Evolutionary conservation across 2,797 vertebrate genomes (phyloP).

Genomic region (Amphiprion clarkii): DNA sequence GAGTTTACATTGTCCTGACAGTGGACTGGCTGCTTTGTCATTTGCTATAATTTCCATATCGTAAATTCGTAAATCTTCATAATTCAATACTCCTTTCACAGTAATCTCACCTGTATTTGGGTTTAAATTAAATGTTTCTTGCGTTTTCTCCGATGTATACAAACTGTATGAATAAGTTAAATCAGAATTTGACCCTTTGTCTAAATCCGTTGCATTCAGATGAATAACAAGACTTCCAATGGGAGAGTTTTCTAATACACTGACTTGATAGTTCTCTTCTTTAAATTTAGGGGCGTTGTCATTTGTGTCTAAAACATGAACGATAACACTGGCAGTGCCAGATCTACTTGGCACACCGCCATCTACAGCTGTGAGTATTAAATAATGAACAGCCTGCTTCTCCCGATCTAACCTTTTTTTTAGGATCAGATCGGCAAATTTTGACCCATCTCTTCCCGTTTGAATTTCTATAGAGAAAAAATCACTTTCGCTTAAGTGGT

Average conservation of each 20-base stretch:
- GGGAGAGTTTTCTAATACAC: conserved; percentile 77
- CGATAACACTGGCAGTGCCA: conserved; percentile 71
- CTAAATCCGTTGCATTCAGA: conserved; percentile 82
- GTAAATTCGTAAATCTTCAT: conserved; percentile 85
- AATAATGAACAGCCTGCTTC: conserved; percentile 60
- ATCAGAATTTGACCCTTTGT: conserved; percentile 73
- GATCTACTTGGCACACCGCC: conserved; percentile 72
- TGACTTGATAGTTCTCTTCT: conserved; percentile 61
- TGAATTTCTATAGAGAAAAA: conserved; percentile 63
- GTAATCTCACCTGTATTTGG: conserved; percentile 84
- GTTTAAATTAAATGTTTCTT: conserved; percentile 77
- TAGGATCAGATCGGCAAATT: conserved; percentile 60
- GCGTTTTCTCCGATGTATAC: conserved; percentile 83
- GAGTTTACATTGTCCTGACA: conserved; percentile 80
- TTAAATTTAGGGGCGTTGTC: conserved; percentile 76
- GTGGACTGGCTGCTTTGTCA: conserved; percentile 77
- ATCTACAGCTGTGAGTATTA: conserved; percentile 79
- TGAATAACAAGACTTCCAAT: conserved; percentile 82
- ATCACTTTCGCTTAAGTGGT: conserved; percentile 52
- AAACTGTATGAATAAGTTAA: conserved; percentile 77
- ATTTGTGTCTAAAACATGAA: conserved; percentile 78
- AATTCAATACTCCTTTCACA: conserved; percentile 86
- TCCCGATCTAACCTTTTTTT: conserved; percentile 66
- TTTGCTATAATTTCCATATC: conserved; percentile 85
- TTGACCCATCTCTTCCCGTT: conserved; percentile 58